Percentiles rank a stretch among this genome's conserved stretches.
Conservation (phyloP, 2,888 invertebrate species). For the Phaonia tiefii region DNA sequence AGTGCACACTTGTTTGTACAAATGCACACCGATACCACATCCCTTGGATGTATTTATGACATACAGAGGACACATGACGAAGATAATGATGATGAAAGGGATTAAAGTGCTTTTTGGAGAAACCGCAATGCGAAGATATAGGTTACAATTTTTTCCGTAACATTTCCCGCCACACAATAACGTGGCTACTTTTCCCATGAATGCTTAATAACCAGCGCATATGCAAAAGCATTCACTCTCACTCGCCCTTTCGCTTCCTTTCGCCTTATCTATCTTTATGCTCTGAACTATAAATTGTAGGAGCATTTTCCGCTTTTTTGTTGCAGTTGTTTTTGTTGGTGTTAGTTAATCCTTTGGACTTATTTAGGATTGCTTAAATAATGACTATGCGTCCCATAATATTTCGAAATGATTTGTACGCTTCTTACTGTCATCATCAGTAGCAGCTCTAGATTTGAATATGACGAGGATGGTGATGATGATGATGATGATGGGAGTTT, state of each 20-base stretch:
- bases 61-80: background rate
- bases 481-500: too few species aligned
- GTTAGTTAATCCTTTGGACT: slow-evolving; percentile 58
- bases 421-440: too few species aligned
- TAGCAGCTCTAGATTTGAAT: too few species aligned
- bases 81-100: slow-evolving; percentile 55
- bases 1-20: background rate
- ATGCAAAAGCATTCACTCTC: slow-evolving; percentile 36
- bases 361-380: slow-evolving; percentile 57
- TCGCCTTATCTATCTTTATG: background rate
- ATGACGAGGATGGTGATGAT: too few species aligned
- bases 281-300: too few species aligned
- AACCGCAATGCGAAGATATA: slow-evolving; percentile 43
- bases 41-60: background rate
- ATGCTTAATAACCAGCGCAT: slow-evolving; percentile 61
- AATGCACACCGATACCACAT: background rate
- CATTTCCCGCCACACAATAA: slow-evolving; percentile 26
- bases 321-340: slow-evolving; percentile 1
- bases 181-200: slow-evolving; percentile 62
- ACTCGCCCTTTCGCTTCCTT: background rate
- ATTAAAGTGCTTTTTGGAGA: slow-evolving; percentile 57
- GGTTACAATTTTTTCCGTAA: slow-evolving; percentile 25
- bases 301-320: background rate
- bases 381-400: slow-evolving; percentile 61
- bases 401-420: slow-evolving; percentile 54